Percentiles rank a stretch among this genome's conserved stretches.
Evolutionary conservation across 2,888 invertebrate genomes (phyloP).

Genomic region (Harpagoxenus sublaevis): DNA sequence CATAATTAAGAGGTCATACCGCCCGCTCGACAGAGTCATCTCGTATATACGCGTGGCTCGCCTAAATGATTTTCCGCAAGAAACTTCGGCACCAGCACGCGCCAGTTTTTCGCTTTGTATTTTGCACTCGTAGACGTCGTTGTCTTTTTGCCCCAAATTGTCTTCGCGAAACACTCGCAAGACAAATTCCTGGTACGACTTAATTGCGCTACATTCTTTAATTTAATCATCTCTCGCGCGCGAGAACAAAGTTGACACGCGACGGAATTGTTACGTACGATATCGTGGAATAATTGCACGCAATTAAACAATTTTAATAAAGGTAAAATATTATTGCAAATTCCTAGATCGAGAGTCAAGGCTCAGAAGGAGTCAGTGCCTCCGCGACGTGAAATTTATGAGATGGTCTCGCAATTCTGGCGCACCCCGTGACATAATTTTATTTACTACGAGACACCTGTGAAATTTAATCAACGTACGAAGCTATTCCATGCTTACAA

Average conservation of each 20-base stretch:
- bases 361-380: constrained; percentile 23
- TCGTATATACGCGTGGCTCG: not conserved
- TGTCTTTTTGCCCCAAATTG: not conserved
- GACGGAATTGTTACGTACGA: constrained; percentile 4
- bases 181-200: not conserved
- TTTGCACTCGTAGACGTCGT: not conserved
- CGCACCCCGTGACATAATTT: constrained; percentile 33
- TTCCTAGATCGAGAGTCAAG: constrained; percentile 18
- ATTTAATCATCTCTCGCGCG: not conserved
- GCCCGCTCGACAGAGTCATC: constrained; percentile 26
- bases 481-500: constrained; percentile 39
- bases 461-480: constrained; percentile 53
- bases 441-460: constrained; percentile 44
- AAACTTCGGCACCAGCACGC: constrained; percentile 19
- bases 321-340: constrained; percentile 42
- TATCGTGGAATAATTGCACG: constrained; percentile 24
- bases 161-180: constrained; percentile 3
- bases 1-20: constrained; percentile 77
- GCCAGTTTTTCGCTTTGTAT: constrained; percentile 1
- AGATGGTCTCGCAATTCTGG: constrained; percentile 40
- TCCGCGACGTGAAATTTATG: constrained; percentile 64
- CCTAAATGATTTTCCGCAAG: constrained; percentile 37
- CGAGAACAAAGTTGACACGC: constrained; percentile 8
- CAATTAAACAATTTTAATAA: constrained; percentile 31
- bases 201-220: not conserved